phyloP scores from a whole-genome alignment of 2,888 invertebrate species.

The Mechanitis mazaeus region DNA sequence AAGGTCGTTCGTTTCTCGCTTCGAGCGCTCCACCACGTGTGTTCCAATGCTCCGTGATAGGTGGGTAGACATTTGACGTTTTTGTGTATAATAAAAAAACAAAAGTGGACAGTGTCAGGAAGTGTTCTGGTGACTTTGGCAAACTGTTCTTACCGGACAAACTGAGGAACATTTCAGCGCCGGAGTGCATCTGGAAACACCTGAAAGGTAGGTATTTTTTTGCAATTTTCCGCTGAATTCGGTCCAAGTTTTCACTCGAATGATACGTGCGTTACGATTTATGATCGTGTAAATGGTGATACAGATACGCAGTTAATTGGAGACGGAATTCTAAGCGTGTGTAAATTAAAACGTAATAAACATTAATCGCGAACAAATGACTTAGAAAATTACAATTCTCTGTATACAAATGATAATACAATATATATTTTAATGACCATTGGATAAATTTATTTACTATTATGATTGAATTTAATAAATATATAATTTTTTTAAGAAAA shows the following conservation, averaged over 20 bases:
- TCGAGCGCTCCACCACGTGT: constrained; percentile 26
- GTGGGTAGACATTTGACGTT: constrained; percentile 60
- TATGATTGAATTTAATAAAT: no score
- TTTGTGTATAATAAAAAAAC: constrained; percentile 22
- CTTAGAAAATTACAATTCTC: not conserved
- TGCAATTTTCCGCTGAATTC: constrained; percentile 39
- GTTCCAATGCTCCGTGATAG: constrained; percentile 46
- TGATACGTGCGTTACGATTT: constrained; percentile 14
- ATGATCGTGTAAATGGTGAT: not conserved
- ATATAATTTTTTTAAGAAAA: no score
- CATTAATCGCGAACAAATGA: not conserved
- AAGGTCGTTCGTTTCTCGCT: constrained; percentile 48
- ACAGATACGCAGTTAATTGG: not conserved
- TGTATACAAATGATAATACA: not conserved
- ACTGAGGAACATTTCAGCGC: constrained; percentile 67
- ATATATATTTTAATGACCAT: not conserved
- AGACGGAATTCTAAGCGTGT: not conserved
- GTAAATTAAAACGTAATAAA: constrained; percentile 1
- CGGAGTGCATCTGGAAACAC: constrained; percentile 69
- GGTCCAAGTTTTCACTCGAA: constrained; percentile 47
- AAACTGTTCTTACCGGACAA: constrained; percentile 57
- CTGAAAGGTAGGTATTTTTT: constrained; percentile 58
- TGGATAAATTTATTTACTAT: no score
- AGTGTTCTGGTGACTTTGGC: constrained; percentile 58
- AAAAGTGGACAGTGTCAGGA: constrained; percentile 53